Evolutionary conservation across 2,113 vertebrate species (phyloP).

Genomic region (Brachyhypopomus gauderio): DNA sequence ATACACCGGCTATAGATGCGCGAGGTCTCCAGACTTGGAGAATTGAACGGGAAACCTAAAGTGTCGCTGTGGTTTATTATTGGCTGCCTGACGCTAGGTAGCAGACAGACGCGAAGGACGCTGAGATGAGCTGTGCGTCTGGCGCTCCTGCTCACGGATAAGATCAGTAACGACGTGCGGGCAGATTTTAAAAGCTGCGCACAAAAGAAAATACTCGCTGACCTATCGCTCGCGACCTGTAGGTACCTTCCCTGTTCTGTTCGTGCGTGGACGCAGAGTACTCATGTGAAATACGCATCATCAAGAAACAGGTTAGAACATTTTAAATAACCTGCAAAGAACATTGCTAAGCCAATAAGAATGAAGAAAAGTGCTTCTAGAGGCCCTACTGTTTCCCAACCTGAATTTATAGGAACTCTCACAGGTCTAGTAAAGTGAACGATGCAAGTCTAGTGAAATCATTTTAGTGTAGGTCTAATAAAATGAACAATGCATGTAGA

Average conservation of each 20-base stretch:
- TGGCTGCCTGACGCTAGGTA: not conserved
- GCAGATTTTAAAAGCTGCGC: not conserved
- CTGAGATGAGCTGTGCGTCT: not conserved
- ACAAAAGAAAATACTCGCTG: conserved; percentile 1
- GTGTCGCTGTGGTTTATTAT: not conserved
- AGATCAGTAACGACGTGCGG: conserved; percentile 14
- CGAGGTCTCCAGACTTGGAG: too few species aligned
- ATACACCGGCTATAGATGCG: too few species aligned
- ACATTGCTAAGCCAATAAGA: not conserved
- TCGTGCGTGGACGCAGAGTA: too few species aligned
- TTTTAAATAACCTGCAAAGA: not conserved
- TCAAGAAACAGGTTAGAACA: conserved; percentile 4
- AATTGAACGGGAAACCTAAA: not conserved
- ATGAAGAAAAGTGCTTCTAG: not conserved
- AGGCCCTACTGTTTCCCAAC: too few species aligned
- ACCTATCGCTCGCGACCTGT: too few species aligned
- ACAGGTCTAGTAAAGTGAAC: too few species aligned
- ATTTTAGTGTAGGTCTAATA: too few species aligned
- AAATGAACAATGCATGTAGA: too few species aligned
- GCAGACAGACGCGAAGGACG: not conserved
- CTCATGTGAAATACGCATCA: not conserved
- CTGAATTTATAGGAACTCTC: too few species aligned
- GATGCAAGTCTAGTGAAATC: too few species aligned
- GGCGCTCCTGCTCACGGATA: not conserved
- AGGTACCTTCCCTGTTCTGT: too few species aligned